Evolutionary conservation across 2,797 vertebrate genomes (phyloP).

Genomic region (Takifugu ocellatus): DNA sequence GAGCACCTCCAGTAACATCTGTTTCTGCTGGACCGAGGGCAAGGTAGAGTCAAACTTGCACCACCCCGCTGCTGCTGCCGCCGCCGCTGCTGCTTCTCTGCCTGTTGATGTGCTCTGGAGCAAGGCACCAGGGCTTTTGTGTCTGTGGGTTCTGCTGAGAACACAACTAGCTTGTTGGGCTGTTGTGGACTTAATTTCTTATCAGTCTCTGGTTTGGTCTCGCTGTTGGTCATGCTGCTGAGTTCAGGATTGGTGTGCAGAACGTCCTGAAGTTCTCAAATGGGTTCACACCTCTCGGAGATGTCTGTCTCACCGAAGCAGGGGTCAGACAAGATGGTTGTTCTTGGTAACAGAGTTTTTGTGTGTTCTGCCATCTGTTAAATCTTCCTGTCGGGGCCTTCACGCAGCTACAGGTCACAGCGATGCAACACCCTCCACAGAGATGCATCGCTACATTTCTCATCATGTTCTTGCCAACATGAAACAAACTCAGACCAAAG

Average conservation of each 20-base stretch:
- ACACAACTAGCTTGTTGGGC: background rate
- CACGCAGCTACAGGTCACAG: no score
- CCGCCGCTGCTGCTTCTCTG: slow-evolving; percentile 6
- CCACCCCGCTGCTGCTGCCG: slow-evolving; percentile 9
- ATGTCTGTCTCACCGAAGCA: no score
- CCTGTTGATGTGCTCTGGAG: slow-evolving; percentile 31
- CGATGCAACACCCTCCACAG: no score
- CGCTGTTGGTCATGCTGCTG: background rate
- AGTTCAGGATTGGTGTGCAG: background rate
- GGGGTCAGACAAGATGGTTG: no score
- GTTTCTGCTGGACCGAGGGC: slow-evolving; percentile 76
- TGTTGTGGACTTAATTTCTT: background rate
- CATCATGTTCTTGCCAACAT: no score
- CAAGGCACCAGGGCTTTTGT: slow-evolving; percentile 35
- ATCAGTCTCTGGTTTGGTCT: slow-evolving; percentile 7
- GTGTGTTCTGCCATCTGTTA: no score
- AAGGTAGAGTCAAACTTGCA: slow-evolving; percentile 52
- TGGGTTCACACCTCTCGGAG: no score
- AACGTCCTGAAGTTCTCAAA: no score
- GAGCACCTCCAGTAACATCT: slow-evolving; percentile 73
- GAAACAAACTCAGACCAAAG: no score
- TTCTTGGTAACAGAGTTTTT: no score
- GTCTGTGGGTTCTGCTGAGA: slow-evolving; percentile 18
- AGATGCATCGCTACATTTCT: no score
- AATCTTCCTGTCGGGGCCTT: no score